These are phyloP conservation scores for Catajapyx aquilonaris DNA, from an alignment of 1,140 invertebrate genomes.

Conservation along the genomic window DNA sequence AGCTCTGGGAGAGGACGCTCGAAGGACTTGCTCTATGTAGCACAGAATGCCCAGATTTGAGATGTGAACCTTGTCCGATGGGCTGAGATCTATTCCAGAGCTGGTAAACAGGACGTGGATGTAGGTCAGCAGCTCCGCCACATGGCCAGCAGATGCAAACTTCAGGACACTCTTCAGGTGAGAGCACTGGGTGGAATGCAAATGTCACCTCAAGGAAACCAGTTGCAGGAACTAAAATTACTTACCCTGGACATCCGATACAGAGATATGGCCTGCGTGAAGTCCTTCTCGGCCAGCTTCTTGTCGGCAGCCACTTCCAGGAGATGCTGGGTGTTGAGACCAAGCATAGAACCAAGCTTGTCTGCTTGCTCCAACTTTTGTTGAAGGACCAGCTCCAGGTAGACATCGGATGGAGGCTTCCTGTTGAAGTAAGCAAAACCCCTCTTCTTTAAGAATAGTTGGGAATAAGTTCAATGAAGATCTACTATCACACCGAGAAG, in stretches of 20 bases:
- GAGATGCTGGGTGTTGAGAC: slow-evolving; percentile 40
- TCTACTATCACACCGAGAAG: too few species aligned
- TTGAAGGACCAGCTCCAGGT: slow-evolving; percentile 37
- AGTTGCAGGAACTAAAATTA: slow-evolving; percentile 4
- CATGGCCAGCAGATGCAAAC: slow-evolving; percentile 44
- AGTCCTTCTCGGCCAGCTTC: slow-evolving; percentile 35
- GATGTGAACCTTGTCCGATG: slow-evolving; percentile 38
- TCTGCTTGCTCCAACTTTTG: slow-evolving; percentile 31
- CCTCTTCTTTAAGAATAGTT: too few species aligned
- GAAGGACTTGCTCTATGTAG: slow-evolving; percentile 35
- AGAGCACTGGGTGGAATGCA: slow-evolving; percentile 25
- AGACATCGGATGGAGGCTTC: slow-evolving; percentile 37
- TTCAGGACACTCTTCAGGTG: slow-evolving; percentile 47
- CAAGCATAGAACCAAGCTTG: slow-evolving; percentile 31
- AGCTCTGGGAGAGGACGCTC: slow-evolving; percentile 16
- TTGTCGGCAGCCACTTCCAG: slow-evolving; percentile 50
- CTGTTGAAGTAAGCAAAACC: too few species aligned
- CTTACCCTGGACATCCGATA: slow-evolving; percentile 47
- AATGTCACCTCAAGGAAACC: not conserved
- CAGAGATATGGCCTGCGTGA: slow-evolving; percentile 39
- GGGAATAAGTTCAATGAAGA: too few species aligned
- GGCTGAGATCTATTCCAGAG: slow-evolving; percentile 30
- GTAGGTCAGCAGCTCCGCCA: slow-evolving; percentile 40
- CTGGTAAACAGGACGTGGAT: slow-evolving; percentile 31
- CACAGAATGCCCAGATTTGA: slow-evolving; percentile 44